Evolutionary conservation across 1,140 invertebrate species (phyloP).

Genomic region (Drosophila sulfurigaster): DNA sequence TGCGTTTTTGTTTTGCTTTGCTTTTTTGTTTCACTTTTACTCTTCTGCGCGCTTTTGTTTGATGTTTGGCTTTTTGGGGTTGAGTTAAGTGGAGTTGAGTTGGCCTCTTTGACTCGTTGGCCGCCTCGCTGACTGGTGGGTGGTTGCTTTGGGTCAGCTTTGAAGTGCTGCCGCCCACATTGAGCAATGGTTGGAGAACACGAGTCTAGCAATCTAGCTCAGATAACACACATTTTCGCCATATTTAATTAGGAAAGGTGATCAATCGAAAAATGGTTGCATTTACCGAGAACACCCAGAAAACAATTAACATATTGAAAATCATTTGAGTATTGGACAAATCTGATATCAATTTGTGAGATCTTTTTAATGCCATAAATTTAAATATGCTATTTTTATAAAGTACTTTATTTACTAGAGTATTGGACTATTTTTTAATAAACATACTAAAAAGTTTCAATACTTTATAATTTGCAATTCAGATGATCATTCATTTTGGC

Average conservation of each 20-base stretch:
- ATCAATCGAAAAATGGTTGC: neutral
- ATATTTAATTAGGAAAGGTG: neutral
- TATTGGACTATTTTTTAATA: too few relatives aligned
- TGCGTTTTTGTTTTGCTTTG: constrained; percentile 3
- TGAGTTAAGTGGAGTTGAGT: neutral
- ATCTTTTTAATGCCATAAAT: too few relatives aligned
- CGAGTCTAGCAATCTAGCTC: neutral
- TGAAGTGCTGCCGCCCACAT: constrained; percentile 61
- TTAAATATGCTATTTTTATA: too few relatives aligned
- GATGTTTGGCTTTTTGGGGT: constrained; percentile 44
- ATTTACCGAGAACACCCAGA: neutral
- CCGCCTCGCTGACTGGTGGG: neutral
- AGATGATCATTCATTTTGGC: too few relatives aligned
- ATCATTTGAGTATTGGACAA: too few relatives aligned
- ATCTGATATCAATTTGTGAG: too few relatives aligned
- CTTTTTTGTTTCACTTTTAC: constrained; percentile 22
- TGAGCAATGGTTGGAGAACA: constrained; percentile 32
- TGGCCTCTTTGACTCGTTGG: constrained; percentile 3
- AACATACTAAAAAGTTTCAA: too few relatives aligned
- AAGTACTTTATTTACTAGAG: too few relatives aligned
- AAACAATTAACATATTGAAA: neutral
- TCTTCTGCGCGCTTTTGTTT: constrained; percentile 48
- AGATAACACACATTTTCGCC: neutral
- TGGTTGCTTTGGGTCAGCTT: constrained; percentile 40
- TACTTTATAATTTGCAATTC: too few relatives aligned